Percentiles rank a stretch among this genome's conserved stretches.
Evolutionary conservation across 2,113 vertebrate genomes (phyloP).

Genomic region (Otus sunia): DNA sequence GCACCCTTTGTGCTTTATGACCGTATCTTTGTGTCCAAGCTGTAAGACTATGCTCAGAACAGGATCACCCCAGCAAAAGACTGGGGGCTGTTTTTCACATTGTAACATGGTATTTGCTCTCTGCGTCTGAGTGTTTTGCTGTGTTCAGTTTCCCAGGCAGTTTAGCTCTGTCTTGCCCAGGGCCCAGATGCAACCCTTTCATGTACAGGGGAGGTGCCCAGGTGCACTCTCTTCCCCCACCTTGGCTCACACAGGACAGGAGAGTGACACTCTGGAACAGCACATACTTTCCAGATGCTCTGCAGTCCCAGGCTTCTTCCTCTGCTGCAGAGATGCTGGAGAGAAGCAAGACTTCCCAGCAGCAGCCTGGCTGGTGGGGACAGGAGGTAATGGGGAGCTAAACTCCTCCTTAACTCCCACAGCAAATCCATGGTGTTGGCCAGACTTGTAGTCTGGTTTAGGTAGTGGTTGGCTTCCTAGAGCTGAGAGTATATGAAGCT

Average conservation of each 20-base stretch:
- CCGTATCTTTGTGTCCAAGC: neutral
- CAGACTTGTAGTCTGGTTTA: neutral
- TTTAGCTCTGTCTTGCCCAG: neutral
- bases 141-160: neutral
- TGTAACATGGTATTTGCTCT: neutral
- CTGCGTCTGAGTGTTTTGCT: neutral
- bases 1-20: neutral
- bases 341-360: neutral
- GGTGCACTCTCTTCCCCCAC: neutral
- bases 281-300: neutral
- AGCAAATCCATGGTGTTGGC: neutral
- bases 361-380: neutral
- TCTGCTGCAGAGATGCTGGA: neutral
- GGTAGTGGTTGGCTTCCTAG: neutral
- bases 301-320: neutral
- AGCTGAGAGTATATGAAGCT: neutral
- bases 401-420: neutral
- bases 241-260: neutral
- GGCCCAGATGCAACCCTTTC: neutral
- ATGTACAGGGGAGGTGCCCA: neutral
- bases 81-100: neutral
- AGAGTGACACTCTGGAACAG: neutral
- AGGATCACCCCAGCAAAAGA: neutral
- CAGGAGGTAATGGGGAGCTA: neutral
- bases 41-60: neutral